phyloP scores from a whole-genome alignment of 2,888 invertebrate genomes.

The Peribatodes rhomboidaria region DNA sequence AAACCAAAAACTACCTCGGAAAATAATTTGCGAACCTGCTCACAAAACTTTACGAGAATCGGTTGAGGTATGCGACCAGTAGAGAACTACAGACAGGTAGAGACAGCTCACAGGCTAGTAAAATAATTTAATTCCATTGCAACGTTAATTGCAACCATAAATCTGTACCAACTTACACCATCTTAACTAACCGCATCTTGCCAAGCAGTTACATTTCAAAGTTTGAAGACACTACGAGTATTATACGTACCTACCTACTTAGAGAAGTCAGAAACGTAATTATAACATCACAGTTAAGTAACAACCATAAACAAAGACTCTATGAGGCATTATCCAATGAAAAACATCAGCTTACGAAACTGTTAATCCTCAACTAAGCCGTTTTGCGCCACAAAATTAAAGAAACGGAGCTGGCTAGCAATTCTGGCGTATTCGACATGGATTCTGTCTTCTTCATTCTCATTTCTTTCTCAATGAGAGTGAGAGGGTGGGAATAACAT shows the following conservation, averaged over 20 bases:
- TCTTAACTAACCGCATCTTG: not conserved
- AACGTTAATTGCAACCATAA: too few relatives aligned
- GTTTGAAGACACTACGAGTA: not conserved
- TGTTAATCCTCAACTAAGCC: not conserved
- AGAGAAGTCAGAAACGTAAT: not conserved
- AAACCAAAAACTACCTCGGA: too few relatives aligned
- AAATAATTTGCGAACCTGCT: too few relatives aligned
- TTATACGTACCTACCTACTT: not conserved
- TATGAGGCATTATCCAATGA: conserved; percentile 6
- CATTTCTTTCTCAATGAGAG: not conserved
- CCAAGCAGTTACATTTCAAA: not conserved
- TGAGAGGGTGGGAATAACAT: not conserved
- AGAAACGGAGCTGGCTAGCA: not conserved
- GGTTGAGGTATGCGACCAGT: too few relatives aligned
- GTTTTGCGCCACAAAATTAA: not conserved
- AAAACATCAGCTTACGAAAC: conserved; percentile 8
- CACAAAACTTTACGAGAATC: too few relatives aligned
- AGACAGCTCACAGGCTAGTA: too few relatives aligned
- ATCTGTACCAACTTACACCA: not conserved
- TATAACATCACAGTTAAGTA: conserved; percentile 9
- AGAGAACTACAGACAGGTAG: too few relatives aligned
- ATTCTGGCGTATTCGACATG: not conserved
- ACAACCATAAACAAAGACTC: not conserved
- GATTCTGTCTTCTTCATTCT: not conserved
- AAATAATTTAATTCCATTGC: too few relatives aligned